Conservation (phyloP, 2,888 invertebrate species). For the Scaptomyza reducta region DNA sequence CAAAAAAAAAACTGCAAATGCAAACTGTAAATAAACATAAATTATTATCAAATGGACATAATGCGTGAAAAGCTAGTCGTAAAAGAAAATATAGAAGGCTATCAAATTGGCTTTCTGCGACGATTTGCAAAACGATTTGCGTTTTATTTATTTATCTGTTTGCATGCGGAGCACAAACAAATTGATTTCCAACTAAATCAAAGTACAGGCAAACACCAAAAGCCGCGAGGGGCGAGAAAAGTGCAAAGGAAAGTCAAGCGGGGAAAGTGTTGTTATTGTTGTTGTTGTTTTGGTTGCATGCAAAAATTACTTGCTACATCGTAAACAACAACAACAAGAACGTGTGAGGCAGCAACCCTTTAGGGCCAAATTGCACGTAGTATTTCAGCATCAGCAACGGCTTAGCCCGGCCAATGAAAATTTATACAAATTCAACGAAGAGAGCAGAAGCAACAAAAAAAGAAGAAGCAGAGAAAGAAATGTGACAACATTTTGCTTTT, state of each 20-base stretch:
- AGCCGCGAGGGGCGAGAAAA: constrained; percentile 44
- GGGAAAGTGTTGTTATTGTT: constrained; percentile 45
- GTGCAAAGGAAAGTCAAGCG: constrained; percentile 48
- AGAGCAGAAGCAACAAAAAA: neutral
- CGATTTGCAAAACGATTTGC: constrained; percentile 62
- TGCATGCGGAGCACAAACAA: constrained; percentile 61
- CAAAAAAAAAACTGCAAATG: constrained; percentile 55
- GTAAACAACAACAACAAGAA: constrained; percentile 72
- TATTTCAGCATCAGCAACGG: constrained; percentile 77
- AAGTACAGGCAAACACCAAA: constrained; percentile 59
- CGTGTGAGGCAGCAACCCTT: constrained; percentile 52
- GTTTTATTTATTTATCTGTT: constrained; percentile 73
- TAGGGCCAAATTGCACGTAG: constrained; percentile 73
- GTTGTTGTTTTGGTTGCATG: constrained; percentile 51
- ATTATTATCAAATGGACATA: constrained; percentile 72
- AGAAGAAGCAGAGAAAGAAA: constrained; percentile 50
- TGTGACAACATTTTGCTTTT: constrained; percentile 84
- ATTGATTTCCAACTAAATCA: constrained; percentile 77
- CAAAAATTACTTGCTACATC: constrained; percentile 75
- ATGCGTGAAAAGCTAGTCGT: constrained; percentile 69
- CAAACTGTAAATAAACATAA: constrained; percentile 54
- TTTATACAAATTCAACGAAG: constrained; percentile 77
- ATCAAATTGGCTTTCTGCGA: constrained; percentile 71
- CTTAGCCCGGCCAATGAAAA: constrained; percentile 80
- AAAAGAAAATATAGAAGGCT: constrained; percentile 75